Conservation (phyloP, 2,797 vertebrate species). For the Babyrousa celebensis region DNA sequence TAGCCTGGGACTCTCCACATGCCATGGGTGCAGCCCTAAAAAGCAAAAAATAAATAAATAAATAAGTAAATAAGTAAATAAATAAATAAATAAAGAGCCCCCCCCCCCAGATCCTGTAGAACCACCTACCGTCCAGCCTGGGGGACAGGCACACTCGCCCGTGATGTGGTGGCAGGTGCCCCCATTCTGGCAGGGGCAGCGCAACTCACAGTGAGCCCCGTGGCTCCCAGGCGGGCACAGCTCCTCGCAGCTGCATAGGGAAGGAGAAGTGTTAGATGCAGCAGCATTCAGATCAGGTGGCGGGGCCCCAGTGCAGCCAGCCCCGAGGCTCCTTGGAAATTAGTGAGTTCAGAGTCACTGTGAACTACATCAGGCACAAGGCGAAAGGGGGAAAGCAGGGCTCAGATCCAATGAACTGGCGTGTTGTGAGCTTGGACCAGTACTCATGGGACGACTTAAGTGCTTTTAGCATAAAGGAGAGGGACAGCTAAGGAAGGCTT, state of each 20-base stretch:
- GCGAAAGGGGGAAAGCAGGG: conserved; percentile 7
- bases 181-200: conserved; percentile 98
- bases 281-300: background rate
- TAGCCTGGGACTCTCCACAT: no score
- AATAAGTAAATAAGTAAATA: no score
- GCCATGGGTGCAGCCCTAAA: no score
- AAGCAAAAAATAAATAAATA: no score
- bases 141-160: conserved; percentile 97
- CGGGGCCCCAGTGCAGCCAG: background rate
- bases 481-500: background rate
- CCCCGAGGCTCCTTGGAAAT: background rate
- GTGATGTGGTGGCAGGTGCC: conserved; percentile 99
- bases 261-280: conserved; percentile 5
- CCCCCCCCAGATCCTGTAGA: background rate
- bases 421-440: background rate
- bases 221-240: conserved; percentile 98
- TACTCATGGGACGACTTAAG: background rate
- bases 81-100: no score
- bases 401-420: background rate
- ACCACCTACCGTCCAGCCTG: conserved; percentile 97
- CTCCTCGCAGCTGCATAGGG: conserved; percentile 95
- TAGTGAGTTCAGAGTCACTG: background rate
- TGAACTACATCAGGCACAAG: background rate
- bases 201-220: conserved; percentile 97
- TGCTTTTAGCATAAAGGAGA: background rate